phyloP scores from a whole-genome alignment of 2,797 vertebrate species.

The Rhinichthys osculus region DNA sequence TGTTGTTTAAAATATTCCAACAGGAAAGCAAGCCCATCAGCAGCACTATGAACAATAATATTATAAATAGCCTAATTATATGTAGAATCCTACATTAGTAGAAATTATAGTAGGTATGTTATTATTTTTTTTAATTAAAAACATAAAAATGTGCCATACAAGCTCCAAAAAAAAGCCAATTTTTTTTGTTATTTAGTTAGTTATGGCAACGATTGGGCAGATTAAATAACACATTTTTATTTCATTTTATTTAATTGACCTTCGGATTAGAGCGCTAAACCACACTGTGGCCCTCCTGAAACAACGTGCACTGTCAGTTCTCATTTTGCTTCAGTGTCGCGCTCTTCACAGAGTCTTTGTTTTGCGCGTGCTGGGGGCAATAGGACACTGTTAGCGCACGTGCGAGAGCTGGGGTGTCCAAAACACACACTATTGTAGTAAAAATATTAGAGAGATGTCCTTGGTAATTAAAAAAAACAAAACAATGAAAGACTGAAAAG shows the following conservation, averaged over 20 bases:
- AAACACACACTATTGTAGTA: conserved; percentile 44
- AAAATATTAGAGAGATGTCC: not conserved
- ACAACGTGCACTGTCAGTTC: conserved; percentile 69
- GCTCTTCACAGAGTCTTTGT: conserved; percentile 71
- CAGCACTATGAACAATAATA: not conserved
- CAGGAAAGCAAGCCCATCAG: not conserved
- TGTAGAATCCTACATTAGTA: not conserved
- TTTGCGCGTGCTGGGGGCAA: conserved; percentile 72
- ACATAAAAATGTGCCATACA: not conserved
- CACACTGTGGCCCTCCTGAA: conserved; percentile 69
- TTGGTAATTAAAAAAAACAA: not conserved
- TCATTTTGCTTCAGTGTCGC: conserved; percentile 69
- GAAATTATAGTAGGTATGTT: not conserved
- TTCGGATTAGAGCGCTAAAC: conserved; percentile 47
- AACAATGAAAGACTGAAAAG: not conserved
- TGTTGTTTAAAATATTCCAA: conserved; percentile 2
- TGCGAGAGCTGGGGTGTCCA: conserved; percentile 69
- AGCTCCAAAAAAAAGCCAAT: not conserved
- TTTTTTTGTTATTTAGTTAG: too few relatives aligned
- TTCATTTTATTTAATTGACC: not conserved
- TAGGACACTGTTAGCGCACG: conserved; percentile 66
- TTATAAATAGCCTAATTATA: not conserved
- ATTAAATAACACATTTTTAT: conserved; percentile 7
- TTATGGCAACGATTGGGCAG: not conserved
- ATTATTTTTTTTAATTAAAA: not conserved